phyloP scores from a whole-genome alignment of 2,113 vertebrate species.

The Leptocoma aspasia region DNA sequence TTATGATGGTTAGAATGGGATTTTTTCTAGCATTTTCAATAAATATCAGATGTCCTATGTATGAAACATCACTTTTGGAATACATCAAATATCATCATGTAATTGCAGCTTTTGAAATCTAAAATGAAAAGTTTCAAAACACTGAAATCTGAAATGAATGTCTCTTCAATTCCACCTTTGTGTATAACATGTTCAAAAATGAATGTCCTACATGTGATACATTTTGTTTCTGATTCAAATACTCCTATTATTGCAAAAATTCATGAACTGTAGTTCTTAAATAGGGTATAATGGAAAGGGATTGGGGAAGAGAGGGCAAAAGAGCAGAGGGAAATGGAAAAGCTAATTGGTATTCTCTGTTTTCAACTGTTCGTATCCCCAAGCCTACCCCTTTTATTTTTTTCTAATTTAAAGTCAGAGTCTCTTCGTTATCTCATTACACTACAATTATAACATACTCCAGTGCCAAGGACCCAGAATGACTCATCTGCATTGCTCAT shows the following conservation, averaged over 20 bases:
- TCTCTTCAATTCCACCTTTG: neutral
- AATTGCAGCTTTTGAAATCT: neutral
- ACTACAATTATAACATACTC: slow-evolving; percentile 49
- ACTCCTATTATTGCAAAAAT: neutral
- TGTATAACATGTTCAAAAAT: neutral
- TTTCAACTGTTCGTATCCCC: slow-evolving; percentile 57
- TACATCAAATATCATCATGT: neutral
- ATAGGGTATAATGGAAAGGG: neutral
- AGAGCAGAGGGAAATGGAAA: neutral
- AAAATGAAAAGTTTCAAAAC: neutral
- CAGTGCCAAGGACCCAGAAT: slow-evolving; percentile 36
- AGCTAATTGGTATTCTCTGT: slow-evolving; percentile 67
- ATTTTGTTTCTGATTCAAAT: neutral
- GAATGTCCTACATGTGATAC: neutral
- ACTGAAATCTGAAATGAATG: neutral
- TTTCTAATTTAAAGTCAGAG: neutral
- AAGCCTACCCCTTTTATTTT: neutral
- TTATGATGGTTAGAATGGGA: neutral
- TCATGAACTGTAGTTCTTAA: slow-evolving; percentile 24
- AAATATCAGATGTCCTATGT: slow-evolving; percentile 2
- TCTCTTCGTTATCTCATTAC: slow-evolving; percentile 69
- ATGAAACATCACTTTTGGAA: neutral
- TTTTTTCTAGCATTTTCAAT: neutral
- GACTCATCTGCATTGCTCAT: slow-evolving; percentile 34
- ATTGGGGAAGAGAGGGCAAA: neutral